These are phyloP conservation scores for Meriones psammophilus DNA, from an alignment of 2,797 vertebrate genomes.

Conservation along the genomic window DNA sequence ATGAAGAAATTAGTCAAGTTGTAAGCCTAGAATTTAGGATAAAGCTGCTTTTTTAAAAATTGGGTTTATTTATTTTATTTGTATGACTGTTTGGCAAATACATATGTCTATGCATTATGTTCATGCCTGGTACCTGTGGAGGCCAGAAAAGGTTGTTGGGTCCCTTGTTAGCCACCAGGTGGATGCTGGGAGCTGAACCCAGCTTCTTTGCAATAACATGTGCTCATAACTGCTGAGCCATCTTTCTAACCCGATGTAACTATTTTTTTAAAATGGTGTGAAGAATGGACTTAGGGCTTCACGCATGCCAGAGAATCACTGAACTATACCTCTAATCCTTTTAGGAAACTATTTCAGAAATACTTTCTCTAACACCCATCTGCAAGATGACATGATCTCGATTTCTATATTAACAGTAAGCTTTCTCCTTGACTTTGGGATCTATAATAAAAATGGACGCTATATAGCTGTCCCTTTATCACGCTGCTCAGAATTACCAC, in stretches of 20 bases:
- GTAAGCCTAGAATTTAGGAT: slow-evolving; percentile 16
- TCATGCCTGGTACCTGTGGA: neutral
- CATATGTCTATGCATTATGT: no score
- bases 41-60: neutral
- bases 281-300: neutral
- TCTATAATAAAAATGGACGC: neutral
- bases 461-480: slow-evolving; percentile 34
- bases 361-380: neutral
- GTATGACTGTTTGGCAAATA: neutral
- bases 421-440: slow-evolving; percentile 37
- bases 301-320: neutral
- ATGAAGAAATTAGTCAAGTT: slow-evolving; percentile 33
- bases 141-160: neutral
- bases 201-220: neutral
- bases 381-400: slow-evolving; percentile 39
- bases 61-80: neutral
- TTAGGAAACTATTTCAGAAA: neutral
- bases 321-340: neutral
- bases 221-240: neutral
- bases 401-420: slow-evolving; percentile 33
- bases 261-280: no score
- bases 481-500: slow-evolving; percentile 70
- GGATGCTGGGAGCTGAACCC: neutral
- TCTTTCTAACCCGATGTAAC: neutral
- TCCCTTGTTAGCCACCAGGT: neutral